Percentiles rank a stretch among this genome's conserved stretches.
These are phyloP conservation scores for Coccyzus lansbergi DNA, from an alignment of 2,797 vertebrate genomes.

Conservation along the genomic window DNA sequence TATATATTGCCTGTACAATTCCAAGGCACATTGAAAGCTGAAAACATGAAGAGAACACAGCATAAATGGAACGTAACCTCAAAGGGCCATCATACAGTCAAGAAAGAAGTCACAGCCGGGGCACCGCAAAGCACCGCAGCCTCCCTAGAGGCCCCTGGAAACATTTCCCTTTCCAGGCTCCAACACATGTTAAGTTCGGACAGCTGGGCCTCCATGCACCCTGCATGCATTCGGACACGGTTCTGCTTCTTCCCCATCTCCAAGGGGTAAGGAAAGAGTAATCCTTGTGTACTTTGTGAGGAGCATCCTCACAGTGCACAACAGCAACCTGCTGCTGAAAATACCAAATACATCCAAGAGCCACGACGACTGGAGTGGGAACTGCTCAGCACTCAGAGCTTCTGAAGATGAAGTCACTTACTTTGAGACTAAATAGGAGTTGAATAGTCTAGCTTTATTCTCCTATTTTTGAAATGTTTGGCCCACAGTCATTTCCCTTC, in stretches of 20 bases:
- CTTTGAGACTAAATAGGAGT: constrained; percentile 36
- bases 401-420: constrained; percentile 52
- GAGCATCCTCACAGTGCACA: not conserved
- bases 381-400: not conserved
- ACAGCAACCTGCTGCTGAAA: not conserved
- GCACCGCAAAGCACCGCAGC: not conserved
- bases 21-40: not conserved
- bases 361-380: not conserved
- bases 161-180: not conserved
- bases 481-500: not conserved
- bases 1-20: not conserved
- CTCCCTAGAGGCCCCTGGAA: not conserved
- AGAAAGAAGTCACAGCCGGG: not conserved
- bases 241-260: not conserved
- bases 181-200: not conserved
- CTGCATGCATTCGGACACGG: not conserved
- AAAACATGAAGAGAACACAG: not conserved
- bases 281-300: not conserved
- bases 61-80: not conserved
- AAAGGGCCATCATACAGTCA: not conserved
- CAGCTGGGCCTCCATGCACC: not conserved
- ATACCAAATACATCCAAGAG: not conserved
- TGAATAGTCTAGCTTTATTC: constrained; percentile 30
- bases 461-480: constrained; percentile 43
- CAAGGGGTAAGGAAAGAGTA: not conserved